Evolutionary conservation across 2,888 invertebrate species (phyloP).

Genomic region (Tortricodes alternella): DNA sequence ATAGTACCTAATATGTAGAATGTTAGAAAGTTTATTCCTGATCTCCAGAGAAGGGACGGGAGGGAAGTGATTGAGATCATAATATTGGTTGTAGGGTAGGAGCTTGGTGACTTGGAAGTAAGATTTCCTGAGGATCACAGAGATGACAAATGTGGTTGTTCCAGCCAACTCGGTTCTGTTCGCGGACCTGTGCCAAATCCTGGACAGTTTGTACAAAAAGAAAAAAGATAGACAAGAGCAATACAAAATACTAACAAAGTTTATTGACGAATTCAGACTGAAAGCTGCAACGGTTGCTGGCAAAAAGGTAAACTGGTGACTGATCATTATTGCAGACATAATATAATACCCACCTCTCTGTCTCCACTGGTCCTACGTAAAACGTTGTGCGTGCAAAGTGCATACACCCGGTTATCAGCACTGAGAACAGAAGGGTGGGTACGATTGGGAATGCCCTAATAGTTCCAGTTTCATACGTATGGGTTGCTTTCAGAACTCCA

Average conservation of each 20-base stretch:
- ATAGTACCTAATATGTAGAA: no score
- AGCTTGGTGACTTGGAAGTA: not conserved
- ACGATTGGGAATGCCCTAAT: no score
- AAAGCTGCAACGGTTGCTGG: conserved; percentile 48
- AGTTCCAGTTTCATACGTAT: not conserved
- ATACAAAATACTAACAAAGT: conserved; percentile 68
- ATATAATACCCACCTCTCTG: no score
- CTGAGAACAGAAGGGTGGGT: no score
- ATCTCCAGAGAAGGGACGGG: no score
- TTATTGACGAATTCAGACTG: conserved; percentile 74
- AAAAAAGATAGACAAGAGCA: conserved; percentile 71
- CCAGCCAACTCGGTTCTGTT: conserved; percentile 72
- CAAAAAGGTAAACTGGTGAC: conserved; percentile 59
- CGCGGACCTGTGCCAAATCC: conserved; percentile 80
- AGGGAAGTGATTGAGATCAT: conserved; percentile 3
- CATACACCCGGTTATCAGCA: no score
- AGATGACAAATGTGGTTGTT: conserved; percentile 35
- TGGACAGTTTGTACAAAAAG: conserved; percentile 83
- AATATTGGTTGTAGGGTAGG: conserved; percentile 28
- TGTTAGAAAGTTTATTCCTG: no score
- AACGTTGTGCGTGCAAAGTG: no score
- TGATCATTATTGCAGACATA: no score
- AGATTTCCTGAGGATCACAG: not conserved
- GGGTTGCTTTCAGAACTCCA: conserved; percentile 71
- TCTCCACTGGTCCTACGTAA: no score